Base-by-base conservation (phyloP, 2,888 invertebrate species). In the Drosophila siamana region DNA sequence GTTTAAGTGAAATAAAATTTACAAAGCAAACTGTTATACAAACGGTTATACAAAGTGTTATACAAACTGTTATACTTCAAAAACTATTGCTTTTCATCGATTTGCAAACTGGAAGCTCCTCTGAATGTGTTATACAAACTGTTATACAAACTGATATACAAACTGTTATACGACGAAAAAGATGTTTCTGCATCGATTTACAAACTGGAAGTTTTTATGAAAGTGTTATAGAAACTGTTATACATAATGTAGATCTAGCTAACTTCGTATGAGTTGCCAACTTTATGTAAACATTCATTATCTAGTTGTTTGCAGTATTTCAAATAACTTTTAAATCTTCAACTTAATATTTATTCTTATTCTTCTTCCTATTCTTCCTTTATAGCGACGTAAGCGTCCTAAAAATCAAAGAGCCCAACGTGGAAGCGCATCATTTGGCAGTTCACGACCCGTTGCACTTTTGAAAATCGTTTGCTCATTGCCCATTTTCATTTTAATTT, bases 401-500 rank as follows among this genome's bases (percentile, higher is more conserved):
- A 4, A 8, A 16, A 38, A 15, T 15, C 6, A 41, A 11, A 40
- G 9, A 41, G 11, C 15, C 22, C 33, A 2, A 4, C 2, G 5
- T 4, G 24, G 61, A 50, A 54, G 64, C 30, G 59, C 60, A 63
- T 46, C 62, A 26, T 65, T 54, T 69, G 52, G 47, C 47, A 54
- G 74, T 77, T 83, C 64, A 81, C 80, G 65, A 73, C 47, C 70
- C 80, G 70, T 56, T 72, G 84, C 66, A 74, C 77, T 79, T 68
- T 79, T 41, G 19, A 68, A 87, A 85, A 78, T 36, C 72, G 69
- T 73, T 82, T 73, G 68, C 75, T 87, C 68, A 88, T 86, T 71
- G 83, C 83, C 82, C 70, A 78, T 78, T 88, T 83, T 75, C 71
- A 75, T 88, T 83, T 82, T 74, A 83, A 86, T 83, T 83, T 76